Percentiles rank a stretch among this genome's conserved stretches.
These are phyloP conservation scores for Eubucco bourcierii DNA, from an alignment of 2,113 vertebrate genomes.

Conservation along the genomic window DNA sequence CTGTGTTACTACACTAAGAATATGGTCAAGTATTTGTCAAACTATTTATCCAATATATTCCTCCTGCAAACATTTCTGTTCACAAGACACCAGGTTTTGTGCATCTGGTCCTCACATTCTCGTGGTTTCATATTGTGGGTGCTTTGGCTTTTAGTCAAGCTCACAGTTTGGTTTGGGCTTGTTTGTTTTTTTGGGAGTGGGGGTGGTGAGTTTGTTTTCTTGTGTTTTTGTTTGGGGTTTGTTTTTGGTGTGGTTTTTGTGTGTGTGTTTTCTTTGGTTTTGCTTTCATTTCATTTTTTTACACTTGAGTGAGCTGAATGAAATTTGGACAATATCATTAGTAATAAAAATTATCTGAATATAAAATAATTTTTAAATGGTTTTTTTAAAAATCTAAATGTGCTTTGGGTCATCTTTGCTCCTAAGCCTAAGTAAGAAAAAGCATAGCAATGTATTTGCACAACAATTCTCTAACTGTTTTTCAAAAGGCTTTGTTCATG, in stretches of 20 bases:
- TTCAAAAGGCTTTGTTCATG: background rate
- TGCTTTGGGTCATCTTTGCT: background rate
- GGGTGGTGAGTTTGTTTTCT: too few relatives aligned
- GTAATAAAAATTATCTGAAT: background rate
- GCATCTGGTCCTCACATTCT: background rate
- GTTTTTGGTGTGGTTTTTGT: too few relatives aligned
- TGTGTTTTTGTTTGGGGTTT: too few relatives aligned
- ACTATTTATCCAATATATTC: background rate
- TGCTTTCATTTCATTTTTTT: background rate
- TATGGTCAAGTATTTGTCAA: background rate
- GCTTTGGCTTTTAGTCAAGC: background rate
- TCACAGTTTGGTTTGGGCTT: background rate
- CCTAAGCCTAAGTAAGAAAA: background rate
- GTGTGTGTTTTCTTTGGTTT: too few relatives aligned
- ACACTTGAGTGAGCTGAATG: background rate
- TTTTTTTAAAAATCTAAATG: background rate
- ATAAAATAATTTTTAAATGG: too few relatives aligned
- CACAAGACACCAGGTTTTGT: background rate
- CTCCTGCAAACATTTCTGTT: background rate
- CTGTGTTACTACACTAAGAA: background rate
- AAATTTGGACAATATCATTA: background rate
- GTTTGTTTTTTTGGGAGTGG: too few relatives aligned
- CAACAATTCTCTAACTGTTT: background rate
- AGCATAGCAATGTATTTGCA: background rate
- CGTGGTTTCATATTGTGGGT: rapidly evolving